Evolutionary conservation across 2,797 vertebrate species (phyloP), one percentile per base, ranked within the genome.

Genomic region (Psittacula derbiana): DNA sequence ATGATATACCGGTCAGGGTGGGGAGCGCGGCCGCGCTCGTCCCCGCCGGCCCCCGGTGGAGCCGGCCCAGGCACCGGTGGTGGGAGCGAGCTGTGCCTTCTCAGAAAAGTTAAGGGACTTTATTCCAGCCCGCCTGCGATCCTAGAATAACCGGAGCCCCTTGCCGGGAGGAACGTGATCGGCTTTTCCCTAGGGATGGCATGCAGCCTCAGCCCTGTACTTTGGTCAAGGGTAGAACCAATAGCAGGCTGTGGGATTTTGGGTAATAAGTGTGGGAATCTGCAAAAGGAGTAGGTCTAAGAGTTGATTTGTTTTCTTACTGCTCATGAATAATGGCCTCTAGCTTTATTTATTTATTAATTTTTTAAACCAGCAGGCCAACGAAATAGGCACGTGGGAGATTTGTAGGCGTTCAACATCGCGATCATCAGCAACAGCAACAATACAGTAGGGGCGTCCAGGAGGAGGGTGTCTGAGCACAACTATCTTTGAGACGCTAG

Each of bases 191-290:
- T 41, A 60, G 97, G 97, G 98, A 97, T 83, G 89, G 91, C 83
- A 80, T 53, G 93, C 88, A 86, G 96, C 90, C 95, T 93, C 82
- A 84, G 95, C 93, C 87, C 82, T 95, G 94, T 80, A 85, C 95
- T 96, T 91, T 64, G 89, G 95, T 96, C 96, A 94, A 97, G 96
- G 96, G 94, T 95, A 97, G 92, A 93, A 92, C 97, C 93, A 86
- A 97, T 94, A 94, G 95, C 92, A 50, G 95, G 95, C 97, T 97
- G 96, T 97, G 97, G 98, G 97, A 98, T 97, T 98, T 98, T 72
- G 97, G 95, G 96, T 97, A 97, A 96, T 96, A 96, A 98, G 96
- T 98, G 97, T 98, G 98, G 98, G 98, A 98, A 98, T 97, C 96
- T 96, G 95, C 94, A 57, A 96, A 95, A 92, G 83, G 96, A 97